Percentiles rank a stretch among this genome's conserved stretches.
Evolutionary conservation across 2,113 vertebrate species (phyloP).

Genomic region (Nycticorax nycticorax): DNA sequence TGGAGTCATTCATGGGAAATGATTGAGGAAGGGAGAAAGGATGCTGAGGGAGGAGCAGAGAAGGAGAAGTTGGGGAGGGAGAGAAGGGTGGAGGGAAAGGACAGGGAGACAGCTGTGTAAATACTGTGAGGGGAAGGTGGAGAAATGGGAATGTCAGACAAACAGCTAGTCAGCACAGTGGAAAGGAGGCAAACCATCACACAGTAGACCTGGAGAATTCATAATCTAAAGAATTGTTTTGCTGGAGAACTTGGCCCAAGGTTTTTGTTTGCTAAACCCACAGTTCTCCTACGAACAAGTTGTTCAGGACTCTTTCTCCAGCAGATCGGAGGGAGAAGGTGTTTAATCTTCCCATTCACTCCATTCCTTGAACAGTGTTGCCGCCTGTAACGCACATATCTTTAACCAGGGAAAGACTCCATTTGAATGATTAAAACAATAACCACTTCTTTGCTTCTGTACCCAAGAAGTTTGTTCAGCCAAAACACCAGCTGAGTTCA

Average conservation of each 20-base stretch:
- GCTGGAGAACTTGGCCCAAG: neutral
- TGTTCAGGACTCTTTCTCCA: neutral
- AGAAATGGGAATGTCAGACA: neutral
- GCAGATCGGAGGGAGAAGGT: neutral
- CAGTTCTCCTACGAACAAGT: neutral
- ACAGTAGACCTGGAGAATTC: neutral
- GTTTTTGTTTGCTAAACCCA: neutral
- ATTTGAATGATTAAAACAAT: neutral
- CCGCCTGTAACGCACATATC: neutral
- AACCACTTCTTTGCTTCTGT: neutral
- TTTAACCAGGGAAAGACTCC: neutral
- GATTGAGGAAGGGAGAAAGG: neutral
- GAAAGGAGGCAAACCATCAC: neutral
- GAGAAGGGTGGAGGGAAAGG: neutral
- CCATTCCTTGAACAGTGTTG: neutral
- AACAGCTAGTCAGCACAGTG: neutral
- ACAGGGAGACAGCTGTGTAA: neutral
- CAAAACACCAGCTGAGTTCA: neutral
- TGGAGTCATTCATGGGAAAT: neutral
- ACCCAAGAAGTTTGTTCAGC: neutral
- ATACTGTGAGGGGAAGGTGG: neutral
- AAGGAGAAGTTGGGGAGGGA: neutral
- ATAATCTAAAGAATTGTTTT: neutral
- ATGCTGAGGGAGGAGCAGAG: neutral
- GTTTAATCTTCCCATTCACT: neutral